A percentile compares a stretch with the other conserved stretches of the same genome.
phyloP scores from a whole-genome alignment of 2,113 vertebrate species.

The Saguinus imperator region DNA sequence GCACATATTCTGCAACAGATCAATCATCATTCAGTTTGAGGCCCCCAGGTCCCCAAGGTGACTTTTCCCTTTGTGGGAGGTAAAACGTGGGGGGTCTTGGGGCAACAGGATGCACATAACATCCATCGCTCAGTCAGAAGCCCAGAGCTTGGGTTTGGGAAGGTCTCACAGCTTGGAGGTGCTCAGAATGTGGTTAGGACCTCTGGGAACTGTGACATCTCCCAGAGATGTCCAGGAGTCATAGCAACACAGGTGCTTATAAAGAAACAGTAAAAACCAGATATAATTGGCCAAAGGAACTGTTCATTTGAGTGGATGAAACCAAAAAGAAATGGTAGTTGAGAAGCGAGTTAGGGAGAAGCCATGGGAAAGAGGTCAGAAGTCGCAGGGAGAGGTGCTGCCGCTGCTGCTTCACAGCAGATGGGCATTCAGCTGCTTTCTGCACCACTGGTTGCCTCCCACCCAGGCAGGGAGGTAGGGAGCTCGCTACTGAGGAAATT shows the following conservation, averaged over 20 bases:
- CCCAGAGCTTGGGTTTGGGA: rapidly evolving
- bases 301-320: no score
- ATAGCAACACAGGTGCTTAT: rapidly evolving
- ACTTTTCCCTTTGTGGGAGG: background rate
- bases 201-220: rapidly evolving
- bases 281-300: background rate
- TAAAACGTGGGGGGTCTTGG: no score
- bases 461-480: no score
- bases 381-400: rapidly evolving
- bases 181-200: no score
- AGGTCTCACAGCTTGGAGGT: no score
- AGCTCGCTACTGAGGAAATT: background rate
- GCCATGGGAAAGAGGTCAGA: rapidly evolving
- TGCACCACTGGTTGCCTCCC: rapidly evolving
- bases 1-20: rapidly evolving
- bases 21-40: background rate
- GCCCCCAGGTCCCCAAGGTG: background rate
- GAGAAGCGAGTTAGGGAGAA: background rate
- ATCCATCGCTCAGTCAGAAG: background rate
- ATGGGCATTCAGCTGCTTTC: background rate
- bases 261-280: no score
- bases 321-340: background rate
- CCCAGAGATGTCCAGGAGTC: rapidly evolving
- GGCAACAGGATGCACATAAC: rapidly evolving
- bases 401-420: rapidly evolving